A percentile compares a stretch with the other conserved stretches of the same genome.
Evolutionary conservation across 2,113 vertebrate species (phyloP).

Genomic region (Lepisosteus oculatus): DNA sequence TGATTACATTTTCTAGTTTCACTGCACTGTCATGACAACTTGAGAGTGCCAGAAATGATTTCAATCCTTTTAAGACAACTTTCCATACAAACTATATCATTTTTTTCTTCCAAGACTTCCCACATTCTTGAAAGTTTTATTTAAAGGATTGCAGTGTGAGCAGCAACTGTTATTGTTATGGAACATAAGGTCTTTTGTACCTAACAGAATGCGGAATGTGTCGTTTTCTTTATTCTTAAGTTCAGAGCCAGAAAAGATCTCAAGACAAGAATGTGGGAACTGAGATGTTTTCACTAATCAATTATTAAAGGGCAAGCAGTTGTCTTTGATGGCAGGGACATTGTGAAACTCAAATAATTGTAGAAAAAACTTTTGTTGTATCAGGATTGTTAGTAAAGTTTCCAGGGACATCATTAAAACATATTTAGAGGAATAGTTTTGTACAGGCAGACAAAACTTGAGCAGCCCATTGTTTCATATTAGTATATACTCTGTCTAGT

Average conservation of each 20-base stretch:
- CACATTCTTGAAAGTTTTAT: constrained; percentile 60
- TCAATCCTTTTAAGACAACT: neutral
- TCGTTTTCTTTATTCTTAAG: constrained; percentile 24
- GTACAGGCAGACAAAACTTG: too few relatives aligned
- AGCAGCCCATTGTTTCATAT: too few relatives aligned
- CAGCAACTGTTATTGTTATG: constrained; percentile 57
- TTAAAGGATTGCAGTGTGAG: constrained; percentile 45
- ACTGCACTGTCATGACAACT: constrained; percentile 25
- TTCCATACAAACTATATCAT: neutral
- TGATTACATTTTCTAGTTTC: constrained; percentile 23
- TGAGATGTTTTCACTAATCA: constrained; percentile 31
- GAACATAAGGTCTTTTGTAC: constrained; percentile 52
- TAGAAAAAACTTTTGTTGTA: neutral
- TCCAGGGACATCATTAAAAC: too few relatives aligned
- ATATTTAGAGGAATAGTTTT: too few relatives aligned
- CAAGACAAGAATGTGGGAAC: constrained; percentile 21
- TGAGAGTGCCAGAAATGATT: neutral
- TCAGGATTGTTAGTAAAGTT: too few relatives aligned
- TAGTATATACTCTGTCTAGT: too few relatives aligned
- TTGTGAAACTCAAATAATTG: constrained; percentile 33
- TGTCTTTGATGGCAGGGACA: constrained; percentile 29
- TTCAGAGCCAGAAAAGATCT: constrained; percentile 22
- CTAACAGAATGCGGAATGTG: constrained; percentile 36
- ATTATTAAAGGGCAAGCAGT: constrained; percentile 36
- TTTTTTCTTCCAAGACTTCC: constrained; percentile 22